Base-by-base conservation (phyloP, 2,113 vertebrate species). In the Siniperca knerii region DNA sequence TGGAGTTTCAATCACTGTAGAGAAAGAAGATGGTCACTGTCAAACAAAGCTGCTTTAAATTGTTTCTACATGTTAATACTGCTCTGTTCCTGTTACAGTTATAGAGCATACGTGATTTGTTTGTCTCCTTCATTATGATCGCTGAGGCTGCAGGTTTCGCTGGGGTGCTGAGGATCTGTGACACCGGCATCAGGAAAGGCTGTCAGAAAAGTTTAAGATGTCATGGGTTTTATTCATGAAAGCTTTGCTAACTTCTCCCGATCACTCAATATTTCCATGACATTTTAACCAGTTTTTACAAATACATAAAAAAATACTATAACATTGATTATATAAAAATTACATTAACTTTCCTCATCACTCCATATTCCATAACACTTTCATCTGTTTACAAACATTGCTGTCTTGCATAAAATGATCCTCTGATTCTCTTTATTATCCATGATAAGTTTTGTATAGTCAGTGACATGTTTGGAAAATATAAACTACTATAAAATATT, bases 1-100 rank as follows among this genome's bases (percentile, higher is more conserved):
- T 6, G 80, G 89, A 61, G 85, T 81, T 65, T 67, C 25, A 66
- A 84, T 89, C 3, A 33, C 91, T 92, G 85, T 2, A 40, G 40
- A 81, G 46, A 52, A 78, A 82, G 0, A 60, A 23, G 6, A 60
- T 1, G 8, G 13, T 48, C 1, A 42, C 15, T 1, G 13, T 81
- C 4, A 68, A 55, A 76, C 33, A 35, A 6, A n/a, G 44, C n/a
- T 74, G 0, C 16, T 62, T 74, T 21, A 1, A 52, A 37, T 0
- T 4, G 2, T 37, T 11, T 60, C 23, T 8, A 5, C 6, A 0
- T 20, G 7, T 77, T 35, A n/a, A 15, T 50, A 10, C 46, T 46
- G 50, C 18, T 78, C 2, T 23, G 11, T 25, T 61, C 0, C 40
- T 46, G 52, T 33, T 50, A 8, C 44, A 29, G 9, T 16, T n/a